Evolutionary conservation across 2,888 invertebrate species (phyloP).

Genomic region (Allygus modestus): DNA sequence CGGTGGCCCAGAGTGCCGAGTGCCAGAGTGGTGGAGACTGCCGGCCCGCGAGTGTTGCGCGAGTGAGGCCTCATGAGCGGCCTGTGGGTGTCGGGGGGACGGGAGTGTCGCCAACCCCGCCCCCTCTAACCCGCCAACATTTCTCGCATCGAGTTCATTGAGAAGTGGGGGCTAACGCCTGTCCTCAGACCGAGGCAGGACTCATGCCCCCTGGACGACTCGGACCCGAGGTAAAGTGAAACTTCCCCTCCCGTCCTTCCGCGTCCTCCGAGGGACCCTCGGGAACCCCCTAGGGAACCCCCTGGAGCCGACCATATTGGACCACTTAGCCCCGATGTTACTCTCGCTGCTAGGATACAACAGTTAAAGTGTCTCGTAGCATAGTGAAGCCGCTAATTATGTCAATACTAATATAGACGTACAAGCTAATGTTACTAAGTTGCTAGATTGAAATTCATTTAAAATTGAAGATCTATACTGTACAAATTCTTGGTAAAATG

Average conservation of each 20-base stretch:
- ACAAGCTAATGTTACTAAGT: too few species aligned
- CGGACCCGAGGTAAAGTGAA: conserved; percentile 82
- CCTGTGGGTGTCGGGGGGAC: conserved; percentile 77
- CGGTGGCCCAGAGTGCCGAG: conserved; percentile 53
- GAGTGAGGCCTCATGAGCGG: conserved; percentile 57
- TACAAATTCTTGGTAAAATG: too few species aligned
- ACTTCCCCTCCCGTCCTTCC: conserved; percentile 26
- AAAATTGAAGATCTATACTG: too few species aligned
- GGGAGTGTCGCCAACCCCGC: conserved; percentile 75
- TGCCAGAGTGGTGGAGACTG: conserved; percentile 58
- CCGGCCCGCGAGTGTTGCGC: conserved; percentile 55
- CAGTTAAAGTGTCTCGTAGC: too few species aligned
- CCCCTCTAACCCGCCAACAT: conserved; percentile 84
- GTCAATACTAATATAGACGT: too few species aligned
- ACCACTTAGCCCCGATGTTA: background rate
- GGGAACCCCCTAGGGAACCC: background rate
- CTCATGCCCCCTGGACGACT: conserved; percentile 88
- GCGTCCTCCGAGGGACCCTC: conserved; percentile 20
- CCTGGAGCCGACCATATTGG: background rate
- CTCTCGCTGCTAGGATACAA: too few species aligned
- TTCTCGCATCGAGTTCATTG: conserved; percentile 98
- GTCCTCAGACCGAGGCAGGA: conserved; percentile 98
- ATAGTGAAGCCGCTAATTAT: too few species aligned
- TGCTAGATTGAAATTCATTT: too few species aligned
- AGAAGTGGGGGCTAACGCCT: conserved; percentile 99